Evolutionary conservation across 1,140 invertebrate genomes (phyloP), one percentile per base, ranked within the genome.

Genomic region (Maniola jurtina): DNA sequence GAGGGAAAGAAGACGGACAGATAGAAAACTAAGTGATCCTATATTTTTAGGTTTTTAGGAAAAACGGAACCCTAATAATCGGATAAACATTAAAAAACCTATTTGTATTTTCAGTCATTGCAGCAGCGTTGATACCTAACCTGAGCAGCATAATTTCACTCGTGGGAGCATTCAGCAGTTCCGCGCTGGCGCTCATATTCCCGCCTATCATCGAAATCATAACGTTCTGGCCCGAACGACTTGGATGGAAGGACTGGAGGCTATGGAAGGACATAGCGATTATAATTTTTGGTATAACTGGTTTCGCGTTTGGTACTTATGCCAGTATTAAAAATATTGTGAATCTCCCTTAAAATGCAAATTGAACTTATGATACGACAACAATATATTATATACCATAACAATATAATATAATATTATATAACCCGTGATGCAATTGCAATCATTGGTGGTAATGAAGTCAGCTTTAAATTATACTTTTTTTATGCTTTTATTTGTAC

Each of bases 141-240:
- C 90, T 99, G 64, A 96, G 97, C 59, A 93, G 96, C 33, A 95
- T 98, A 47, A 99, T 99, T 56, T 97, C 97, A 0, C 91, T 98
- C 36, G 96, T 98, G 33, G 98, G 98, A 7, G 96, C 98, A 10
- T 94, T 98, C 47, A 96, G 96, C 80, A 97, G 96, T 79, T 97
- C 96, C 10, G 94, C 96, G 0, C 91, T 98, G 61, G 97, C 97
- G 0, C 91, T 98, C 0, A 97, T 99, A 71, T 97, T 98, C 73
- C 98, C 98, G 56, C 96, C 97, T 0, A 88, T 98, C 13, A 95
- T 99, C 64, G 96, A 99, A 84, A 94, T 98, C n/a, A 92, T 98
- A 33, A 95, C 95, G 4, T 95, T 94, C 74, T 96, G 94, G 93
- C 92, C 94, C 6, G 91, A 93, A 52, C 92, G 93, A 15, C 91